These are phyloP conservation scores for Spodoptera picta DNA, from an alignment of 2,888 invertebrate species.

Conservation along the genomic window DNA sequence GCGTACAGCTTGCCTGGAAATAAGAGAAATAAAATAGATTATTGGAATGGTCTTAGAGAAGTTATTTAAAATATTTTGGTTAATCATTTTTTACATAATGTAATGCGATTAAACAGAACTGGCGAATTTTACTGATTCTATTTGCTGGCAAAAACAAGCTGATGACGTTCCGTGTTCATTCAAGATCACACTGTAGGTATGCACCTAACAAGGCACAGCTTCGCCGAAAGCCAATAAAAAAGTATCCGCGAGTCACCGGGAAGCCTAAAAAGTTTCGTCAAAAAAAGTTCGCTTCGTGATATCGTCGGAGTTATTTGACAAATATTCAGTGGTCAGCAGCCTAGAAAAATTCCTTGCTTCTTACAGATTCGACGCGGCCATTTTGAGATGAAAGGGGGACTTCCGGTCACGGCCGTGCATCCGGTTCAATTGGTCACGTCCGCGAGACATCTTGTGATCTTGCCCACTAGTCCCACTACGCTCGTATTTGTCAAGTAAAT, in stretches of 20 bases:
- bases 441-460: slow-evolving; percentile 52
- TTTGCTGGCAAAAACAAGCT: too few species aligned
- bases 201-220: slow-evolving; percentile 10
- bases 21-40: not conserved
- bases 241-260: slow-evolving; percentile 63
- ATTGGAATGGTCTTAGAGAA: not conserved
- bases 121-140: too few species aligned
- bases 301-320: slow-evolving; percentile 70
- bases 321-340: slow-evolving; percentile 82
- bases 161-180: too few species aligned
- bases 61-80: too few species aligned
- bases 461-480: slow-evolving; percentile 53
- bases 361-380: slow-evolving; percentile 83
- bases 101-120: too few species aligned
- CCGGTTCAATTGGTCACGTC: slow-evolving; percentile 75
- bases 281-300: slow-evolving; percentile 81
- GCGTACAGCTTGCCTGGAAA: slow-evolving; percentile 95
- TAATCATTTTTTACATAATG: too few species aligned
- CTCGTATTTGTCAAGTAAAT: slow-evolving; percentile 68
- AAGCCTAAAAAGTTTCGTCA: slow-evolving; percentile 66
- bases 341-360: slow-evolving; percentile 84
- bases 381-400: slow-evolving; percentile 83
- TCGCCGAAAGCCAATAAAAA: slow-evolving; percentile 38
- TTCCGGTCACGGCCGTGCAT: slow-evolving; percentile 83
- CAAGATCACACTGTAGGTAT: not conserved